Percentiles rank a stretch among this genome's conserved stretches.
Conservation (phyloP, 92 coral and sea anemone genomes). For the Palythoa caribaeorum region DNA sequence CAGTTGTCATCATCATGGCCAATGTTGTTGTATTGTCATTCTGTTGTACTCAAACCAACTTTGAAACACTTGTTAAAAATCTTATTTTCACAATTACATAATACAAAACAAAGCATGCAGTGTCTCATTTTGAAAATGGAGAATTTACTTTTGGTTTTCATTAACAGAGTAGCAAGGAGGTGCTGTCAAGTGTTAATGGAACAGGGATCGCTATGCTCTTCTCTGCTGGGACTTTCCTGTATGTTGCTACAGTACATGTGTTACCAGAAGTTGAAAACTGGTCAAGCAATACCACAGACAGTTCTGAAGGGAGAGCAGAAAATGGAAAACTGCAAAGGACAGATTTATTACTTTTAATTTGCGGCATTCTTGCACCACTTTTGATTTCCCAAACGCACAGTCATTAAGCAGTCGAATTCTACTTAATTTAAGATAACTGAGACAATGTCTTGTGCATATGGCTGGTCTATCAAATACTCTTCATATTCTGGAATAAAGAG, state of each 20-base stretch:
- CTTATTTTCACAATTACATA: too few species aligned
- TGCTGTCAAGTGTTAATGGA: constrained; percentile 93
- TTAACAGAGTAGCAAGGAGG: constrained; percentile 86
- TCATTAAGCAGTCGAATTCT: constrained; percentile 48
- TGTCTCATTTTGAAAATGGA: too few species aligned
- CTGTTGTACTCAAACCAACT: too few species aligned
- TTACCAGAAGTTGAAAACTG: constrained; percentile 83
- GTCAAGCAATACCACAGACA: constrained; percentile 62
- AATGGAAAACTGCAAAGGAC: constrained; percentile 74
- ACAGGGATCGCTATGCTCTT: constrained; percentile 98
- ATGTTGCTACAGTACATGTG: constrained; percentile 98
- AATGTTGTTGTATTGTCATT: too few species aligned
- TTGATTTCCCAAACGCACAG: constrained; percentile 93
- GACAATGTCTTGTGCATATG: neutral
- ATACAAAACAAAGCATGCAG: too few species aligned
- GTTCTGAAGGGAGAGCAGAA: constrained; percentile 52
- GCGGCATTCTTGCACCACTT: constrained; percentile 91
- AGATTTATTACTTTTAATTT: constrained; percentile 82
- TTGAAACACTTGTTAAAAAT: too few species aligned
- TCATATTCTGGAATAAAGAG: too few species aligned
- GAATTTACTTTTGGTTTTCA: neutral
- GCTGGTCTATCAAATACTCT: too few species aligned
- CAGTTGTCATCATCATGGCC: too few species aligned
- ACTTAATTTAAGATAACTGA: neutral
- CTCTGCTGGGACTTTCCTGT: constrained; percentile 98